Conservation (phyloP, 2,888 invertebrate genomes). For the Aphidoletes aphidimyza region DNA sequence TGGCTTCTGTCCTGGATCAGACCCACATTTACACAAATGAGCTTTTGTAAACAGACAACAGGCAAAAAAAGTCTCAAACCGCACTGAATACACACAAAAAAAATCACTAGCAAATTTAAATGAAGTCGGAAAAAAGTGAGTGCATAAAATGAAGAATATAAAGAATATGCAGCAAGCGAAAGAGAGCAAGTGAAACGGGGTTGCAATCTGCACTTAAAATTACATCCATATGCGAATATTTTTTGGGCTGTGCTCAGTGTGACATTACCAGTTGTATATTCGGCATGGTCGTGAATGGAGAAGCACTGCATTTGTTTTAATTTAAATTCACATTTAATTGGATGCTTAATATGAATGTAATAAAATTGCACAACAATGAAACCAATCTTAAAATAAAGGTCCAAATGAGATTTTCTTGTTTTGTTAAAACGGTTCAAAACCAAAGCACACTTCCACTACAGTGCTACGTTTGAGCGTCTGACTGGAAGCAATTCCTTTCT, state of each 20-base stretch:
- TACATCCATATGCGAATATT: conserved; percentile 40
- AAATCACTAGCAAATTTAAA: conserved; percentile 36
- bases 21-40: conserved; percentile 40
- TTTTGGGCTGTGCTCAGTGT: conserved; percentile 19
- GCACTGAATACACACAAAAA: not conserved
- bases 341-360: conserved; percentile 50
- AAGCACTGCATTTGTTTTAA: conserved; percentile 37
- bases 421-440: not conserved
- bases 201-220: conserved; percentile 22
- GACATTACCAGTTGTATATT: conserved; percentile 31
- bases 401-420: conserved; percentile 52
- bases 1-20: conserved; percentile 20
- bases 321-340: conserved; percentile 29
- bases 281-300: not conserved
- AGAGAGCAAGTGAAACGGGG: not conserved
- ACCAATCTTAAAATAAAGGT: conserved; percentile 47
- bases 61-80: not conserved
- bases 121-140: not conserved
- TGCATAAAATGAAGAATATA: not conserved
- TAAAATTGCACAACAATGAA: conserved; percentile 49
- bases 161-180: not conserved
- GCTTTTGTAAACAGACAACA: conserved; percentile 44
- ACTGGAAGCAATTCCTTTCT: too few species aligned
- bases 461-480: too few species aligned
- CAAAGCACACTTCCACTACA: too few species aligned